Evolutionary conservation across 2,113 vertebrate species (phyloP).

Genomic region (Scolopax mira): DNA sequence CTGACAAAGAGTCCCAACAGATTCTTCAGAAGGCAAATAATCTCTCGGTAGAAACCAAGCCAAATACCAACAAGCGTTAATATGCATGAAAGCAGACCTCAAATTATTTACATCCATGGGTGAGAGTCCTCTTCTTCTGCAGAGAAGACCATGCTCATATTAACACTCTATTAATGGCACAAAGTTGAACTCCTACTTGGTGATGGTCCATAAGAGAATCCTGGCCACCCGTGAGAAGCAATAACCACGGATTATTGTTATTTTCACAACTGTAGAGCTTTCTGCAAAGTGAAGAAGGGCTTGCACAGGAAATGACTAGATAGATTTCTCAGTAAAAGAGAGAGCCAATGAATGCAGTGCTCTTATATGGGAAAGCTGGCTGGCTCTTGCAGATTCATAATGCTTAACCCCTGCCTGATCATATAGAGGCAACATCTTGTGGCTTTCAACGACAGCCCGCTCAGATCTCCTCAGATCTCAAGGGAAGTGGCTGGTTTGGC

Average conservation of each 20-base stretch:
- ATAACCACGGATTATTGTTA: neutral
- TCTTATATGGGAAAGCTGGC: conserved; percentile 63
- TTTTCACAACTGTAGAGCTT: neutral
- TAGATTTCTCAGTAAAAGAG: conserved; percentile 14
- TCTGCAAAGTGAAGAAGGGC: neutral
- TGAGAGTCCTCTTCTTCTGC: neutral
- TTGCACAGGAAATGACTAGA: conserved; percentile 47
- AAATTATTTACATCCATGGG: neutral
- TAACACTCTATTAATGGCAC: neutral
- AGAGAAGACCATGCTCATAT: neutral
- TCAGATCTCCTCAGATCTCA: neutral
- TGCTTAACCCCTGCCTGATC: conserved; percentile 47
- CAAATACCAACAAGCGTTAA: neutral
- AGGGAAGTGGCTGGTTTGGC: neutral
- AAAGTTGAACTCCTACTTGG: fast-evolving
- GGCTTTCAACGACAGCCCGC: neutral
- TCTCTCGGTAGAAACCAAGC: neutral
- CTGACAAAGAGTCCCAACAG: neutral
- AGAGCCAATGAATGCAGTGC: conserved; percentile 48
- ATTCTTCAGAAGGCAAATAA: neutral
- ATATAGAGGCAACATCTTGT: fast-evolving
- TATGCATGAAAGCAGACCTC: neutral
- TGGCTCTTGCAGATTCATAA: neutral
- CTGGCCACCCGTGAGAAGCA: neutral
- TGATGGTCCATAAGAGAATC: neutral